phyloP scores from a whole-genome alignment of 2,797 vertebrate species.

The Lophotriccus pileatus region DNA sequence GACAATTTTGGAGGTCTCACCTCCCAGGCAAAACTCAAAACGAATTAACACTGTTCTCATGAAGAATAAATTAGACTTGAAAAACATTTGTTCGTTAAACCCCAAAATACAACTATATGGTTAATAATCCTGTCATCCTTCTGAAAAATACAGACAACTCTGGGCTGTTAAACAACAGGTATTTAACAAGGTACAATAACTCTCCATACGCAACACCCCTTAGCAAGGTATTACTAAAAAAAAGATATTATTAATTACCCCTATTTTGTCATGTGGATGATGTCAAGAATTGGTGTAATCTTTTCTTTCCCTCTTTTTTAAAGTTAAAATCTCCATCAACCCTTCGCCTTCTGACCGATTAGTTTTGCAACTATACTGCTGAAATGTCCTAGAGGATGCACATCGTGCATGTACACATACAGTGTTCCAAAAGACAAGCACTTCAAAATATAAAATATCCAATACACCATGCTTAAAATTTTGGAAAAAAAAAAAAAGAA shows the following conservation, averaged over 20 bases:
- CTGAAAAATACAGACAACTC: neutral
- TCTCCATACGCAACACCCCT: neutral
- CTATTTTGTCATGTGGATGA: neutral
- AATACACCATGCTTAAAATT: neutral
- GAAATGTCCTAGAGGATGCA: neutral
- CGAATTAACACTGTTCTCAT: neutral
- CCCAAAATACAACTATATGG: neutral
- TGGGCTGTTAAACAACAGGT: neutral
- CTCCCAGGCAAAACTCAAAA: constrained; percentile 10
- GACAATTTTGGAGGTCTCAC: constrained; percentile 12
- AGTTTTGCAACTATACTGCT: neutral
- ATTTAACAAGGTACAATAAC: neutral
- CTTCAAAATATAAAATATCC: neutral
- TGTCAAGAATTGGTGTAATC: neutral
- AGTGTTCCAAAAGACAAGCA: neutral
- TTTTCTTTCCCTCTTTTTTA: neutral
- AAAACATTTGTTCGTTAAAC: constrained; percentile 18
- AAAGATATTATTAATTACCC: neutral
- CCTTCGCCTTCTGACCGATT: neutral
- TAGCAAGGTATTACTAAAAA: neutral
- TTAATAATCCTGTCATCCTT: neutral
- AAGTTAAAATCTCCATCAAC: neutral
- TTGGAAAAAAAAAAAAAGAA: neutral
- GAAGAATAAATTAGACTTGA: neutral
- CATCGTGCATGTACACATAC: neutral